Evolutionary conservation across 2,797 vertebrate genomes (phyloP), one percentile per base, ranked within the genome.

Genomic region (Falco cherrug): DNA sequence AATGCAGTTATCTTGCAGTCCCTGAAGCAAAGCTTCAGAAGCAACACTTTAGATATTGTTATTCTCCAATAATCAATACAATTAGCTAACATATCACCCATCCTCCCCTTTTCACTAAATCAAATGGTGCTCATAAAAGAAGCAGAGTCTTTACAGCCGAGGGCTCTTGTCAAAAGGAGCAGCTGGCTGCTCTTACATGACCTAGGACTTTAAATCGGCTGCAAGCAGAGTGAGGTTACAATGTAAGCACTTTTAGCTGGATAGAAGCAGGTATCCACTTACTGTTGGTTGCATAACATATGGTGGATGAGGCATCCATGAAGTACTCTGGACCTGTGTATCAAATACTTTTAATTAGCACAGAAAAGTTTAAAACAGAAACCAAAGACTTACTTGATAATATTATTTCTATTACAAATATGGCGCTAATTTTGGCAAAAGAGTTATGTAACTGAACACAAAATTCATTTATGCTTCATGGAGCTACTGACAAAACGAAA

Each of bases 261-360:
- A 97, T 91, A 96, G 89, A 97, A 97, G 90, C 95, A 96, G 97
- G 94, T 91, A 90, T 93, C 93, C 97, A 99, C 99, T 99, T 99
- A 99, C 99, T 98, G 99, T 99, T 98, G 99, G 99, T 99, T 99
- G 99, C 99, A 99, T 99, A 99, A 99, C 99, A 98, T 99, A 99
- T 98, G 99, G 99, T 98, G 99, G 99, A 98, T 99, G 99, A 98
- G 99, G 99, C 99, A 99, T 99, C 99, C 99, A 99, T 97, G 99
- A 99, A 98, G 99, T 99, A 98, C 99, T 99, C 99, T 99, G 99
- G 98, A 99, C 99, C 99, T 99, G 98, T 94, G 95, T 93, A 98
- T 96, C 97, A 98, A 98, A 97, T 97, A 97, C 73, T 95, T 97
- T 95, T 80, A 85, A 97, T 98, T 98, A 98, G 97, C 88, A 98